Conservation (phyloP, 2,113 vertebrate genomes). For the Miniopterus natalensis region DNA sequence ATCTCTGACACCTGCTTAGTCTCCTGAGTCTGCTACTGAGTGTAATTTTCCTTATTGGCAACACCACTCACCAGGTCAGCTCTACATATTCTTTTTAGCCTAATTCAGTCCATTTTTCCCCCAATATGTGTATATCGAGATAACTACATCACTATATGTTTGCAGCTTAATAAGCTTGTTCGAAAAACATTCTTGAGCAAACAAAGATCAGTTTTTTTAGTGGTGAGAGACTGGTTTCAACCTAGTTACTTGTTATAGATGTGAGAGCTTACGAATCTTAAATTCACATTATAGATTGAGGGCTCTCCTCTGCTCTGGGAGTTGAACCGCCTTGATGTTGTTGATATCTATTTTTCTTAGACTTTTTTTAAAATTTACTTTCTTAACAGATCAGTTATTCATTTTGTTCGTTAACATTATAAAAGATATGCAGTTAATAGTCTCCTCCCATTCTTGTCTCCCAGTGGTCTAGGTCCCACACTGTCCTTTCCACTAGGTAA, state of each 20-base stretch:
- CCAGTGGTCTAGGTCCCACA: not conserved
- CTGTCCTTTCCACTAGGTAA: not conserved
- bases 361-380: conserved; percentile 29
- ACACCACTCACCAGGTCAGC: conserved; percentile 79
- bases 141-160: conserved; percentile 66
- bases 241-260: not conserved
- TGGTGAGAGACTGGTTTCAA: conserved; percentile 44
- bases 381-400: conserved; percentile 18
- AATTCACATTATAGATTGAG: conserved; percentile 21
- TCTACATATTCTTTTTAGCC: conserved; percentile 79
- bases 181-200: conserved; percentile 55
- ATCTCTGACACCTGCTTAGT: conserved; percentile 82
- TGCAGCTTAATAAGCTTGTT: conserved; percentile 54
- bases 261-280: not conserved
- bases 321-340: not conserved
- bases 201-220: conserved; percentile 2
- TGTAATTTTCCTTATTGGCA: conserved; percentile 80
- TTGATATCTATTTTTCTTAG: conserved; percentile 20
- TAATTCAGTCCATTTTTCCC: conserved; percentile 70
- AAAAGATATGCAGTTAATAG: not conserved
- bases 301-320: not conserved
- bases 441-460: not conserved
- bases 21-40: conserved; percentile 82
- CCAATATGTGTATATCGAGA: conserved; percentile 70
- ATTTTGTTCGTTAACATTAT: conserved; percentile 33